Base-by-base conservation (phyloP, 2,797 vertebrate species). In the Enteromius viviparus region DNA sequence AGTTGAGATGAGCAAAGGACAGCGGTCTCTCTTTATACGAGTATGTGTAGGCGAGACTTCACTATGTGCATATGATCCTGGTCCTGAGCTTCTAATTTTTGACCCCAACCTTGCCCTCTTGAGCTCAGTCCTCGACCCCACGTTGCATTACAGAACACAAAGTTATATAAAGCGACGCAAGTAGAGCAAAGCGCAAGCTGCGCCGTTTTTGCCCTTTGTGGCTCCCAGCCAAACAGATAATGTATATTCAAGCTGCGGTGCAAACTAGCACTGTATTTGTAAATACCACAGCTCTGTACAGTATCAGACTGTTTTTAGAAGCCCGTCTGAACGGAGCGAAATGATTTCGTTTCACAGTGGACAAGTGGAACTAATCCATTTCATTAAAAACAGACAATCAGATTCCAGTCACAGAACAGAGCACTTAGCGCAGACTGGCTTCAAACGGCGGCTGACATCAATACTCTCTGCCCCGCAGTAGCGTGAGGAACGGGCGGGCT, bases 351-450 rank as follows among this genome's bases (percentile, higher is more conserved):
- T 83, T 82, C 60, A 84, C 65, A 81, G 82, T 47, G 68, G 74
- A 87, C 78, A 74, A 85, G 77, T 82, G 75, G 80, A 86, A 85
- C 84, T 68, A 87, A 85, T 76, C 80, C 74, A 81, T 82, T 76
- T 84, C 77, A 84, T 84, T 85, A 80, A 74, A 86, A 85, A 77
- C 77, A 83, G 76, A 86, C 86, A 85, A 76, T 85, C 78, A 85
- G 58, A 89, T 86, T 86, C 70, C 72, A 86, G 76, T 79, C 49
- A 76, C 71, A 74, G 80, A 75, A 75, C 60, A 69, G 78, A 60
- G 71, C 78, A 83, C 76, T 77, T 85, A 71, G 77, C 45, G 17
- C 64, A 86, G 82, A 79, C 53, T 62, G 78, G 71, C 72, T 78
- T 79, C 76, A 87, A 85, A 87, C 66, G 21, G 14, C 42, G 49